Percentiles rank a stretch among this genome's conserved stretches.
Evolutionary conservation across 2,113 vertebrate species (phyloP).

Genomic region (Chinchilla lanigera): DNA sequence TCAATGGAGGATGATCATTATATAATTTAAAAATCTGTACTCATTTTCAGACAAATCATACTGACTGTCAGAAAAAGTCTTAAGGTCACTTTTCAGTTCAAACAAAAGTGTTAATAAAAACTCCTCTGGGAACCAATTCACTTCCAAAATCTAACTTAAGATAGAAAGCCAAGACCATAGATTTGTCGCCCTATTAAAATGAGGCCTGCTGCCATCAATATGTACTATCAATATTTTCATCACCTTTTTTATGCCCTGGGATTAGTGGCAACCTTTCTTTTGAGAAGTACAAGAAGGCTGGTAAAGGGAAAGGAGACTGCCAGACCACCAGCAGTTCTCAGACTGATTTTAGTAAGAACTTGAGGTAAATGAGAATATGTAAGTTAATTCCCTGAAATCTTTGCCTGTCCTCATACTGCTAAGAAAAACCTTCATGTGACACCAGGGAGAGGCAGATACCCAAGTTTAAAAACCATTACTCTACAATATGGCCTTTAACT

Average conservation of each 20-base stretch:
- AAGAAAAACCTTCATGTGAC: background rate
- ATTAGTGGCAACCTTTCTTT: background rate
- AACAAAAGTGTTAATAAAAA: background rate
- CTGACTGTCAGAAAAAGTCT: background rate
- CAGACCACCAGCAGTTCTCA: background rate
- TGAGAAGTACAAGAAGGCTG: background rate
- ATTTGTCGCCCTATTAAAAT: background rate
- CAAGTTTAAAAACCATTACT: background rate
- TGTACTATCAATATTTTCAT: background rate
- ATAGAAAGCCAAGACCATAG: background rate
- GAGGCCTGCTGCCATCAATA: background rate
- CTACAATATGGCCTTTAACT: background rate
- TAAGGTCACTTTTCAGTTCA: background rate
- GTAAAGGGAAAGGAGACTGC: background rate
- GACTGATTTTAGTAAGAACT: background rate
- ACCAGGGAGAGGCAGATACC: background rate
- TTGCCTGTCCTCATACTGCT: background rate
- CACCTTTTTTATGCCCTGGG: background rate
- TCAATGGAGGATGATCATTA: background rate
- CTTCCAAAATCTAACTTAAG: conserved; percentile 26
- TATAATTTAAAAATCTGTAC: background rate
- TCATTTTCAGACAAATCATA: background rate
- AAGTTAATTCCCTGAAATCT: background rate
- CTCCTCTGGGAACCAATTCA: background rate
- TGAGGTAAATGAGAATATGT: background rate